A percentile compares a stretch with the other conserved stretches of the same genome.
Conservation (phyloP, 2,888 invertebrate species). For the Hymenopus coronatus region DNA sequence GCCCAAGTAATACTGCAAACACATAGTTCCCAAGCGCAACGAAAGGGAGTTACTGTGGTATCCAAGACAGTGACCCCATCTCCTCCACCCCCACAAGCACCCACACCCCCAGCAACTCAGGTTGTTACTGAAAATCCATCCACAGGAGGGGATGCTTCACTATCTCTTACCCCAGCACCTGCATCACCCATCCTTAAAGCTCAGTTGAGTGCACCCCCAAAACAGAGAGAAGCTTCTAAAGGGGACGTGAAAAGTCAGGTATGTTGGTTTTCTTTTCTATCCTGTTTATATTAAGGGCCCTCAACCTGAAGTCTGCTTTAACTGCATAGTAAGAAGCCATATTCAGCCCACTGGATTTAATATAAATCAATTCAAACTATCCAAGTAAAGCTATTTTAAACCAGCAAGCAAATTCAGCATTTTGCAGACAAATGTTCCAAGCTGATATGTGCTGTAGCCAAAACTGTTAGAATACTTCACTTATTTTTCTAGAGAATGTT, state of each 20-base stretch:
- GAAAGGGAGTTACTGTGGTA: conserved; percentile 9
- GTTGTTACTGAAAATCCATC: conserved; percentile 2
- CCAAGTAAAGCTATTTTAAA: background rate
- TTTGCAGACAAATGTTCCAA: background rate
- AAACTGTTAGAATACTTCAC: too few species aligned
- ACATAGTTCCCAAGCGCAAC: conserved; percentile 16
- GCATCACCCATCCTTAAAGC: conserved; percentile 81
- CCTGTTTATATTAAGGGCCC: background rate
- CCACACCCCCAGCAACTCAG: conserved; percentile 4
- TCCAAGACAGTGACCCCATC: conserved; percentile 23
- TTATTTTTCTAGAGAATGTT: too few species aligned
- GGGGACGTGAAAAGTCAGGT: conserved; percentile 58
- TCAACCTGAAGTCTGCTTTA: background rate
- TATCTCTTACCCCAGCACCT: conserved; percentile 52
- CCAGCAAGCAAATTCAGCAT: background rate
- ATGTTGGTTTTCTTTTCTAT: conserved; percentile 42
- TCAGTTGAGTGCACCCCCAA: conserved; percentile 71
- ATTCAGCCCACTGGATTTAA: background rate
- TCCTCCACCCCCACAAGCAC: conserved; percentile 44
- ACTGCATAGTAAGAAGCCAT: background rate
- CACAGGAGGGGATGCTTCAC: conserved; percentile 39
- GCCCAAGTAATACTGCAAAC: conserved; percentile 39
- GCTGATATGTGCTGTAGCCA: too few species aligned
- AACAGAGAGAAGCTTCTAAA: conserved; percentile 48
- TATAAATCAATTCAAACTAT: background rate